Evolutionary conservation across 2,113 vertebrate species (phyloP).

Genomic region (Mormoops blainvillei): DNA sequence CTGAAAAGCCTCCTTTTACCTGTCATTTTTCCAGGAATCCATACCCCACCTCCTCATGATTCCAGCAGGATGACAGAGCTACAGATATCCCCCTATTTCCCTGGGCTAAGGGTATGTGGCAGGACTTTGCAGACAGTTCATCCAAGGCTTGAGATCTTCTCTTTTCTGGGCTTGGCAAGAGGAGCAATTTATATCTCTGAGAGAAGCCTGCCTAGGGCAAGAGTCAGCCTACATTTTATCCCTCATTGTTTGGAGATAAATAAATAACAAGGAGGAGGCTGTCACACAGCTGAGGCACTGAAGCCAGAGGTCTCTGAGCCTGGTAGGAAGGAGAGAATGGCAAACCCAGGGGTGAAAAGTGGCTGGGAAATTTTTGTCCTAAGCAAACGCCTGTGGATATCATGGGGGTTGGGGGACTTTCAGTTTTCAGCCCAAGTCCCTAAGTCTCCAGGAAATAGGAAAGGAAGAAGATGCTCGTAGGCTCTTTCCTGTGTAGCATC

Average conservation of each 20-base stretch:
- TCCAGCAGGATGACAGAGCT: background rate
- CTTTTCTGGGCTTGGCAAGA: slow-evolving; percentile 46
- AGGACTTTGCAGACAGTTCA: background rate
- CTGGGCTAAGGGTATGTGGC: background rate
- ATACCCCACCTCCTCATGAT: background rate
- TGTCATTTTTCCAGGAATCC: slow-evolving; percentile 14
- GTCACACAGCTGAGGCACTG: background rate
- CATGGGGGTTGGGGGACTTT: background rate
- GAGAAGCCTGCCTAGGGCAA: slow-evolving; percentile 6
- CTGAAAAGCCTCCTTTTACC: slow-evolving; percentile 15
- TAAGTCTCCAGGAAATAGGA: background rate
- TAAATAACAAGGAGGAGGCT: background rate
- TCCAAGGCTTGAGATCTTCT: slow-evolving; percentile 54
- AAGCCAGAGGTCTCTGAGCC: background rate
- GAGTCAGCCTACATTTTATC: background rate
- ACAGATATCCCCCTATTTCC: background rate
- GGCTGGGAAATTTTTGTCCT: background rate
- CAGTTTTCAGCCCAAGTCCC: background rate
- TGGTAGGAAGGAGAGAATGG: background rate
- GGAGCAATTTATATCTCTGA: slow-evolving; percentile 15
- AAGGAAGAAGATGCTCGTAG: background rate
- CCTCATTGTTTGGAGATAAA: slow-evolving; percentile 15
- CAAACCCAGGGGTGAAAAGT: background rate
- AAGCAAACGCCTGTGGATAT: background rate
- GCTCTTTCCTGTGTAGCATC: background rate